These are phyloP conservation scores for Platygyra sinensis DNA, from an alignment of 64 coral and sea anemone genomes.

Conservation along the genomic window DNA sequence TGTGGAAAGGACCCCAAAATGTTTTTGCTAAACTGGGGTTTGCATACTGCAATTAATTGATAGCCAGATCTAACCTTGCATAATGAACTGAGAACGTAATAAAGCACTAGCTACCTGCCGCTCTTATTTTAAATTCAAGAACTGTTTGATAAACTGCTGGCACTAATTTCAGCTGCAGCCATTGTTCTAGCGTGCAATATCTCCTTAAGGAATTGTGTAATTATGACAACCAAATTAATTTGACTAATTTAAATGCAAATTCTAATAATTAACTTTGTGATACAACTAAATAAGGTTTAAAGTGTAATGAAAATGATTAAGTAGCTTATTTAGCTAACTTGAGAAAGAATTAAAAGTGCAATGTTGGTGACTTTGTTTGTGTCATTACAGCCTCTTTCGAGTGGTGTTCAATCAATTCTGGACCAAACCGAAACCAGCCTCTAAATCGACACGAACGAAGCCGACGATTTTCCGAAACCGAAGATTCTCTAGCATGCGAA, in stretches of 20 bases:
- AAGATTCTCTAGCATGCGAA: too few relatives aligned
- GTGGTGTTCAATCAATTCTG: too few relatives aligned
- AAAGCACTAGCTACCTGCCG: too few relatives aligned
- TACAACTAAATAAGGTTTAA: background rate
- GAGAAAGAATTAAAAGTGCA: background rate
- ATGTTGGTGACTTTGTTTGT: background rate
- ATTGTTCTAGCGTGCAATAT: background rate
- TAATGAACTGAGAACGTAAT: too few relatives aligned
- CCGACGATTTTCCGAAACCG: too few relatives aligned
- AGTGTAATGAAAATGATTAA: background rate
- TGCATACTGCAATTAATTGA: too few relatives aligned
- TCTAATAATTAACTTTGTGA: background rate
- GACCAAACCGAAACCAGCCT: too few relatives aligned
- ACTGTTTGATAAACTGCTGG: background rate
- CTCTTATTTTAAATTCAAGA: too few relatives aligned
- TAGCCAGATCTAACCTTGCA: too few relatives aligned
- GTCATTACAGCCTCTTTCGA: background rate
- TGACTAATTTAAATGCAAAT: background rate
- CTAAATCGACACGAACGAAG: too few relatives aligned
- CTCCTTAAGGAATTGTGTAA: background rate
- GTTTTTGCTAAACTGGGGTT: too few relatives aligned
- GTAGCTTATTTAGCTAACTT: background rate
- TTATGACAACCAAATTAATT: background rate
- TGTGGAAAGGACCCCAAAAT: too few relatives aligned
- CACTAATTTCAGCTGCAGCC: background rate